Evolutionary conservation across 1,140 invertebrate species (phyloP), one percentile per base, ranked within the genome.

Genomic region (Micrasema longulum): DNA sequence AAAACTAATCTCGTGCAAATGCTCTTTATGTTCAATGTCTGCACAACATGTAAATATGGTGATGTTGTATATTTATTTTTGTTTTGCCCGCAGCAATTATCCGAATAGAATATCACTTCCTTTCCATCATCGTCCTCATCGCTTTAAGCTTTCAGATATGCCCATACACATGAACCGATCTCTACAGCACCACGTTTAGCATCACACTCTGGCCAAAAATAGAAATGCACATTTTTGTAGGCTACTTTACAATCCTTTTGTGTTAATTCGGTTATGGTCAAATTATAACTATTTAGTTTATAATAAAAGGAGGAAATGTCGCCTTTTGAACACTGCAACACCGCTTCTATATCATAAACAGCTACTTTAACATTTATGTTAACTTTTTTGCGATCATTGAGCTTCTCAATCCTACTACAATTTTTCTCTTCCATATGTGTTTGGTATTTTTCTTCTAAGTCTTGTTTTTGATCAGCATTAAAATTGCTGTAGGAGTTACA

Each of bases 171-270:
- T 4, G 78, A 76, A n/a, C 79, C 80, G 71, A 86, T 85, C 77
- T 83, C 81, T 55, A 79, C 82, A 12, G 81, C 78, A 4, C 79
- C 82, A 53, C 82, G 77, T 38, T 80, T 79, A 14, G 74, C 84
- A 53, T 81, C 72, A 1, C 74, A 75, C 76, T 87, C 84, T 76
- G 82, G 76, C 83, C 84, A 87, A 23, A 84, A 76, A 72, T 79
- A 84, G 64, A 82, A 84, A 53, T 71, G 66, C 5, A 76, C 78
- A 72, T 76, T 66, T 26, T 77, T 71, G 11, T 67, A 78, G 14
- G 52, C 72, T 7, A 80, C 48, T 52, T 84, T 77, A 75, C 72
- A 82, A 35, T 82, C 69, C 3, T 84, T 87, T 14, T 84, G 82
- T 77, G 86, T 86, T 53, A 81, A 82, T n/a, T 80, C 75, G 38